Evolutionary conservation across 2,797 vertebrate species (phyloP).

Genomic region (Sebastiscus albofasciatus): DNA sequence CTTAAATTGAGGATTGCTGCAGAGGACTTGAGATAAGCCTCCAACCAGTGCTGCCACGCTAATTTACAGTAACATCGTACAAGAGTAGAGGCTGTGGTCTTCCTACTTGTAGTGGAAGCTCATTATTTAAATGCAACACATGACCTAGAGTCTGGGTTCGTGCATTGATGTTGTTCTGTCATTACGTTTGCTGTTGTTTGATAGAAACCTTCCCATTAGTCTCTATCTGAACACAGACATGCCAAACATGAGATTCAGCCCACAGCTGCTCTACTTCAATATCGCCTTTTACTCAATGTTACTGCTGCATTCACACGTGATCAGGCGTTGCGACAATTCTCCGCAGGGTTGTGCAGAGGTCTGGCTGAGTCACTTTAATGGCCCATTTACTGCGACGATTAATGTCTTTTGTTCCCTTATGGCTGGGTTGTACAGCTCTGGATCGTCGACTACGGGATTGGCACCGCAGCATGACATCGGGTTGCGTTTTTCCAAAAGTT

Average conservation of each 20-base stretch:
- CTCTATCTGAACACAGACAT: not conserved
- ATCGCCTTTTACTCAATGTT: not conserved
- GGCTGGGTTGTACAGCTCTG: not conserved
- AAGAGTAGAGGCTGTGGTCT: slow-evolving; percentile 8
- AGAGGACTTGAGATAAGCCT: slow-evolving; percentile 42
- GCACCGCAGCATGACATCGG: not conserved
- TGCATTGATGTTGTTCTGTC: not conserved
- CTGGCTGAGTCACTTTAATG: not conserved
- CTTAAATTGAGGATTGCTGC: slow-evolving; percentile 49
- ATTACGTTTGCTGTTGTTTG: not conserved
- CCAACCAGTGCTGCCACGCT: slow-evolving; percentile 12
- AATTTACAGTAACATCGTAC: slow-evolving; percentile 23
- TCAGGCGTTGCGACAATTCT: not conserved
- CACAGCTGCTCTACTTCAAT: not conserved
- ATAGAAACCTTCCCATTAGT: not conserved
- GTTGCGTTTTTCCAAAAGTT: not conserved
- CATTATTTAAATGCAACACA: slow-evolving; percentile 21
- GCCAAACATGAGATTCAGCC: not conserved
- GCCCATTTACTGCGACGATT: not conserved
- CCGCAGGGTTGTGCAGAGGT: not conserved
- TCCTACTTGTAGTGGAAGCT: not conserved
- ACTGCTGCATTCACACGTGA: not conserved
- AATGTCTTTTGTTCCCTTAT: not conserved
- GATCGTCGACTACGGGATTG: no score
- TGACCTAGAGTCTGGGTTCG: not conserved